A percentile compares a stretch with the other conserved stretches of the same genome.
phyloP scores from a whole-genome alignment of 2,113 vertebrate species.

The Stomatorhinus ivindoensis region DNA sequence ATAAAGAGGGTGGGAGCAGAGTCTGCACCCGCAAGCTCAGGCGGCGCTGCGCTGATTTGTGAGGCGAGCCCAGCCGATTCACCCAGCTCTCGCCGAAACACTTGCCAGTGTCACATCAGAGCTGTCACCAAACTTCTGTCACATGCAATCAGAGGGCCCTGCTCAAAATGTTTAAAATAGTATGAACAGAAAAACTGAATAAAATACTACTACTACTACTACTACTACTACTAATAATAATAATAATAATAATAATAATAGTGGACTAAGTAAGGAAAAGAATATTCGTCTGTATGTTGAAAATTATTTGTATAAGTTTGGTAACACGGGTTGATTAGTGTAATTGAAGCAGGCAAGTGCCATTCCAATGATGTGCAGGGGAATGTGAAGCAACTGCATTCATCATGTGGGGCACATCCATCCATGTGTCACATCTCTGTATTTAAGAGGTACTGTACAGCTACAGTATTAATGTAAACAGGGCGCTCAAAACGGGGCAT shows the following conservation, averaged over 20 bases:
- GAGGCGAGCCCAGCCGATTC: not conserved
- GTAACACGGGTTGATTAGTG: not conserved
- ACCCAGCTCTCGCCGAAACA: not conserved
- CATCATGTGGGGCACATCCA: not conserved
- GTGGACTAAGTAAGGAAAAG: not conserved
- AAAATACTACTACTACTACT: not conserved
- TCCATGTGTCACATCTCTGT: not conserved
- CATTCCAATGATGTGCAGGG: not conserved
- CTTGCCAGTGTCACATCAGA: not conserved
- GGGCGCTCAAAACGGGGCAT: not conserved
- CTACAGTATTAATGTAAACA: not conserved
- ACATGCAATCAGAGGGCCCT: not conserved
- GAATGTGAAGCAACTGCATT: not conserved
- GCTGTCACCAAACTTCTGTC: slow-evolving; percentile 29
- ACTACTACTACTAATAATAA: not conserved
- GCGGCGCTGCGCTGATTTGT: not conserved
- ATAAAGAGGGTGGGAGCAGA: not conserved
- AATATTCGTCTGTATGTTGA: not conserved
- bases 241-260: not conserved
- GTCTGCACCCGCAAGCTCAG: not conserved
- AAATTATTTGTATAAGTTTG: not conserved
- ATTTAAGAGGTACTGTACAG: not conserved
- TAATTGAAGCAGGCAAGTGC: not conserved
- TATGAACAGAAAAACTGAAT: not conserved
- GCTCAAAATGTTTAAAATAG: not conserved